Evolutionary conservation across 1,140 invertebrate genomes (phyloP).

Genomic region (Pseudomyrmex flavicornis): DNA sequence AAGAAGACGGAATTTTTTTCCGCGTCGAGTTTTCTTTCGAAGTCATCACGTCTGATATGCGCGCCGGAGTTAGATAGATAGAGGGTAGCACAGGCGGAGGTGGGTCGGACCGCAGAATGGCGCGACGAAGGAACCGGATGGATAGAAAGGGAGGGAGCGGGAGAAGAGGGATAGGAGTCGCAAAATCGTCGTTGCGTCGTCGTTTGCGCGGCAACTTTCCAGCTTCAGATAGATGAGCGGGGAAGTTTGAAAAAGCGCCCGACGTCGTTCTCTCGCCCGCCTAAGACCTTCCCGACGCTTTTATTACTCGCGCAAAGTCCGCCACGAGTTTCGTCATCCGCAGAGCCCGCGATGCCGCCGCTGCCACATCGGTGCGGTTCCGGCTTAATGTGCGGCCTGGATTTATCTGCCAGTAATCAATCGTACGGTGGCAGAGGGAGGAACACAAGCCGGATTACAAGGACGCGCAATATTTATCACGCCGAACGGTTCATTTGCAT

Average conservation of each 20-base stretch:
- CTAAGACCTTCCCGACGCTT: conserved; percentile 77
- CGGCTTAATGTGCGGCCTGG: conserved; percentile 80
- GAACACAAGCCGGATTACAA: conserved; percentile 76
- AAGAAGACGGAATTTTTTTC: conserved; percentile 48
- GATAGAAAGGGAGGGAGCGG: background rate
- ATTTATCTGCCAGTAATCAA: conserved; percentile 83
- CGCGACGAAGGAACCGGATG: background rate
- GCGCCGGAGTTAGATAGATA: conserved; percentile 66
- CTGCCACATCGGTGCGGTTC: conserved; percentile 62
- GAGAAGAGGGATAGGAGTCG: conserved; percentile 24
- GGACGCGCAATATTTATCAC: conserved; percentile 81
- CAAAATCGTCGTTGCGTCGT: conserved; percentile 58
- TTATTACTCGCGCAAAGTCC: conserved; percentile 79
- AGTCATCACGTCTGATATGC: conserved; percentile 70
- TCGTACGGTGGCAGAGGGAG: conserved; percentile 73
- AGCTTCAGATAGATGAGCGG: conserved; percentile 72
- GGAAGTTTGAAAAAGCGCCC: conserved; percentile 77
- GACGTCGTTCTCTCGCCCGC: conserved; percentile 71
- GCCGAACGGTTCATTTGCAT: conserved; percentile 82
- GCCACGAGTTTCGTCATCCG: conserved; percentile 51
- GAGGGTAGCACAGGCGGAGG: conserved; percentile 29
- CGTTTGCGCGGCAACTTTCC: conserved; percentile 72
- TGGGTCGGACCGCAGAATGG: conserved; percentile 29
- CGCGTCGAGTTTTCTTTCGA: conserved; percentile 53
- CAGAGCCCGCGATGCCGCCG: conserved; percentile 22